Conservation (phyloP, 2,113 vertebrate genomes). For the Donacobius atricapilla region DNA sequence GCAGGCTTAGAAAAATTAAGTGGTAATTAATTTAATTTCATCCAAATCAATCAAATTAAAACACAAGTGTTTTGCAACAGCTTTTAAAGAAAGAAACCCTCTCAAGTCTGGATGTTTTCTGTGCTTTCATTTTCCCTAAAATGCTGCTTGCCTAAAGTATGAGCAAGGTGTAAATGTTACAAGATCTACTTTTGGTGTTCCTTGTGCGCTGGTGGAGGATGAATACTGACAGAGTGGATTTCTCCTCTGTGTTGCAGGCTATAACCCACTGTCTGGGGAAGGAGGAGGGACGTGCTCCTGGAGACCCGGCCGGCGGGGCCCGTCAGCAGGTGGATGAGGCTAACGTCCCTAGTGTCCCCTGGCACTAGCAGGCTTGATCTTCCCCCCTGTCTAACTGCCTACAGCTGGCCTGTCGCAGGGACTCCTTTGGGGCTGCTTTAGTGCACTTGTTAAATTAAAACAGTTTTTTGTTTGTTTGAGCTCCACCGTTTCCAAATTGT, state of each 20-base stretch:
- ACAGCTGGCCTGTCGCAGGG: constrained; percentile 57
- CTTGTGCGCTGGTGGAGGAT: neutral
- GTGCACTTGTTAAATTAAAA: neutral
- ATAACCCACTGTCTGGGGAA: constrained; percentile 87
- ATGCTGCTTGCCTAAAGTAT: neutral
- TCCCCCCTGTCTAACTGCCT: constrained; percentile 57
- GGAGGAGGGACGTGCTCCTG: constrained; percentile 86
- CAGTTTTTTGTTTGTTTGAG: neutral
- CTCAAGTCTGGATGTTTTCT: neutral
- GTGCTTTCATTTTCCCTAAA: neutral
- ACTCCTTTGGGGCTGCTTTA: constrained; percentile 1
- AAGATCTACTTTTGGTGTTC: neutral
- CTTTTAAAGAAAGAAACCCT: neutral
- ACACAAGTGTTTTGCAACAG: neutral
- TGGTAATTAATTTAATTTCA: neutral
- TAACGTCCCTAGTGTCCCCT: constrained; percentile 65
- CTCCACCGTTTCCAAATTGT: neutral
- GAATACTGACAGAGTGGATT: neutral
- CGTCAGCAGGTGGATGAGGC: constrained; percentile 90
- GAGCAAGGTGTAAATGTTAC: neutral
- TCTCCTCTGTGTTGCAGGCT: constrained; percentile 75
- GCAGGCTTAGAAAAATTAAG: neutral
- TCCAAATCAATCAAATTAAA: neutral
- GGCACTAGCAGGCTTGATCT: constrained; percentile 42
- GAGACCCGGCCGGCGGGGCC: constrained; percentile 89